Conservation (phyloP, 1,140 invertebrate species). For the Euborellia annulipes region DNA sequence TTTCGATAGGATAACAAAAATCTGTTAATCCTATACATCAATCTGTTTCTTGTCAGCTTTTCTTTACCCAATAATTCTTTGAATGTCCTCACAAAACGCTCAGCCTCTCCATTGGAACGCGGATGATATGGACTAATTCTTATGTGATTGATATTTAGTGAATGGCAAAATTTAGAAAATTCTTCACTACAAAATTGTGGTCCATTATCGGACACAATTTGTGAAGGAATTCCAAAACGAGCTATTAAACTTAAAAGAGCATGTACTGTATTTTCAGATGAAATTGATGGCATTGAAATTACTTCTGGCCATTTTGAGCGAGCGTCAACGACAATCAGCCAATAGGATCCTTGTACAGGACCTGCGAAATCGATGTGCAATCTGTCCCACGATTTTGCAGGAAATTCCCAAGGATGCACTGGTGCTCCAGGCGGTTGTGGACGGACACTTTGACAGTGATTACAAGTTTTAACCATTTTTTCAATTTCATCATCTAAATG, state of each 20-base stretch:
- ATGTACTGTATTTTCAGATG: neutral
- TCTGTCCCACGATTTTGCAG: neutral
- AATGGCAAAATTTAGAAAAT: slow-evolving; percentile 15
- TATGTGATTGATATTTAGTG: slow-evolving; percentile 15
- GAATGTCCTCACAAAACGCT: slow-evolving; percentile 20
- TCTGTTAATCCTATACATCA: too few species aligned
- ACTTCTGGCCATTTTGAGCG: slow-evolving; percentile 2
- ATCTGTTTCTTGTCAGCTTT: too few species aligned
- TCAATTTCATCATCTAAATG: neutral
- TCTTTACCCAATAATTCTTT: too few species aligned
- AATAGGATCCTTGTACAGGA: neutral
- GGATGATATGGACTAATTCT: slow-evolving; percentile 15
- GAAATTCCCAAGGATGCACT: neutral
- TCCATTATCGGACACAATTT: slow-evolving; percentile 20
- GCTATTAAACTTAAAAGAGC: slow-evolving; percentile 6
- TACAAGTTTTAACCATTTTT: too few species aligned
- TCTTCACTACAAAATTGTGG: slow-evolving; percentile 15
- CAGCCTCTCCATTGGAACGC: slow-evolving; percentile 16
- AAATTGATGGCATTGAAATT: neutral
- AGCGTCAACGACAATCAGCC: neutral
- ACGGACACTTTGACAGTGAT: too few species aligned
- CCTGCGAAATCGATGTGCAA: neutral
- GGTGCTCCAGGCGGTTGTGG: too few species aligned
- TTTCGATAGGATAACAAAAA: too few species aligned
- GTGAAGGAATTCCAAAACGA: slow-evolving; percentile 14